A percentile compares a stretch with the other conserved stretches of the same genome.
phyloP scores from a whole-genome alignment of 2,888 invertebrate genomes.

The Drosophila kambysellisi region DNA sequence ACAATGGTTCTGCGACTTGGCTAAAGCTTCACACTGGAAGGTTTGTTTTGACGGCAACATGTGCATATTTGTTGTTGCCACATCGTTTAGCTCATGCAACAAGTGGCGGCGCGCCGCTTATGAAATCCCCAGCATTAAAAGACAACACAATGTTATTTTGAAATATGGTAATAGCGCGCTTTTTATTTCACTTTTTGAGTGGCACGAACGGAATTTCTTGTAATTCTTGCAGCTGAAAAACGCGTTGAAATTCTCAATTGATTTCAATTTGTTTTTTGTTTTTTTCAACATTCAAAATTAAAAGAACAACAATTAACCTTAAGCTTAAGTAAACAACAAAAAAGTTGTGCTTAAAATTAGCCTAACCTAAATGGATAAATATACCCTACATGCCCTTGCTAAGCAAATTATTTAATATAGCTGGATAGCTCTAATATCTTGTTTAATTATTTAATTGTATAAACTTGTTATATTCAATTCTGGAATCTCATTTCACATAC shows the following conservation, averaged over 20 bases:
- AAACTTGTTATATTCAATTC: slow-evolving; percentile 25
- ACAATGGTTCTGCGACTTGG: slow-evolving; percentile 40
- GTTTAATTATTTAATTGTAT: background rate
- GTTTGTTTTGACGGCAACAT: slow-evolving; percentile 50
- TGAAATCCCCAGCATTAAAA: background rate
- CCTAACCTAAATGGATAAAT: slow-evolving; percentile 35
- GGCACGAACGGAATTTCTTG: slow-evolving; percentile 41
- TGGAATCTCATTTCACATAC: slow-evolving; percentile 25
- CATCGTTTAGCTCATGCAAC: slow-evolving; percentile 13
- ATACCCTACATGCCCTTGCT: slow-evolving; percentile 33
- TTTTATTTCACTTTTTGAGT: slow-evolving; percentile 39
- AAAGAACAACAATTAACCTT: slow-evolving; percentile 57
- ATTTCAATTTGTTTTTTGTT: slow-evolving; percentile 52
- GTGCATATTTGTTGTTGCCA: slow-evolving; percentile 3
- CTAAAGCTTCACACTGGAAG: slow-evolving; percentile 53
- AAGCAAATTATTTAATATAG: slow-evolving; percentile 24
- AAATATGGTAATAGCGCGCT: slow-evolving; percentile 40
- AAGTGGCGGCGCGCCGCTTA: background rate
- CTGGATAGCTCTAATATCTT: slow-evolving; percentile 28
- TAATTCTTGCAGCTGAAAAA: slow-evolving; percentile 43
- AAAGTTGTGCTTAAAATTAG: slow-evolving; percentile 51
- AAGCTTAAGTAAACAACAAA: slow-evolving; percentile 52
- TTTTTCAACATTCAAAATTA: slow-evolving; percentile 68
- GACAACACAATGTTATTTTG: background rate
- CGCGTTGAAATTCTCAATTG: slow-evolving; percentile 54